Evolutionary conservation across 2,113 vertebrate genomes (phyloP), one percentile per base, ranked within the genome.

Genomic region (Ictidomys tridecemlineatus): DNA sequence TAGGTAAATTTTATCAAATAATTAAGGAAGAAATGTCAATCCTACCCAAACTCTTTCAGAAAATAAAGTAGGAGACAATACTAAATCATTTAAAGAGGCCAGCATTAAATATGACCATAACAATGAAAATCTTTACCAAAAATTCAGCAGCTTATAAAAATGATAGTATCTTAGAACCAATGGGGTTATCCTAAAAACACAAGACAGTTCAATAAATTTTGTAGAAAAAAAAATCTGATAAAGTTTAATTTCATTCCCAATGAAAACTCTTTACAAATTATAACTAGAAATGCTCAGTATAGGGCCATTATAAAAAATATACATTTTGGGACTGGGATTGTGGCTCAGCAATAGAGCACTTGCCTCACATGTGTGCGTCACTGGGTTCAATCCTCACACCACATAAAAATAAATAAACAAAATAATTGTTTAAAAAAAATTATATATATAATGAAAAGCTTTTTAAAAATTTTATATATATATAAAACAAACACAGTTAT

Each of bases 21-120:
- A 65, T 69, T 89, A 88, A 95, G 84, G 53, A 92, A 94, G 17
- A 89, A 79, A 73, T 34, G 7, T 56, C 45, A 85, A 32, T n/a
- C 32, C 16, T 92, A 61, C 53, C 24, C 48, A 92, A 89, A 89
- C 3, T 89, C 42, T 37, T 72, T 73, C 16, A 85, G 56, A 28
- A 92, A 85, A 89, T 5, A 72, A 67, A 76, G 1, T 34, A 51
- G 48, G 48, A 51, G 48, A 30, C 22, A 74, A 79, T 12, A 77
- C 48, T 78, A 83, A 22, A 10, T 91, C 39, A 80, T 51, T 45
- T 37, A 86, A 82, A 42, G 76, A 85, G n/a, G 24, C 37, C 58
- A 85, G 30, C 30, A 56, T 56, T 56, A 56, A 56, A 56, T 56
- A 56, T 2, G 1, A 65, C 77, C 34, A 84, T 10, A 37, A 79